These are phyloP conservation scores for Egretta garzetta DNA, from an alignment of 2,113 vertebrate species.

Conservation along the genomic window DNA sequence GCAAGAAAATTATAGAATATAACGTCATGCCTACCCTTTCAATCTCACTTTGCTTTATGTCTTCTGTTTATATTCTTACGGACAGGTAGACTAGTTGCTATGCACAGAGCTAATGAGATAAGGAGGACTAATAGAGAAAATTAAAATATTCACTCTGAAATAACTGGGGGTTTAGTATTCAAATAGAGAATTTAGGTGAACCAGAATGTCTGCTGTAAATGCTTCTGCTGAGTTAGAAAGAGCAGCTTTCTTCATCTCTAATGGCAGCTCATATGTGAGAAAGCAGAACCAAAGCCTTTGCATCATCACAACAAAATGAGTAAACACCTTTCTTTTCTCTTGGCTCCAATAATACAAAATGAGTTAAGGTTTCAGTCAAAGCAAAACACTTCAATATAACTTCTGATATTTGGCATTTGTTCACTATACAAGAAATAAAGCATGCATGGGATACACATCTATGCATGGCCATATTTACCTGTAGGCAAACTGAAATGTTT, in stretches of 20 bases:
- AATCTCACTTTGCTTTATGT: background rate
- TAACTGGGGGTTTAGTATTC: background rate
- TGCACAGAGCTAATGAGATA: background rate
- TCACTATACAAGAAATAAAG: background rate
- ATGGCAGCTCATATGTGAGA: background rate
- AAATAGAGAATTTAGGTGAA: background rate
- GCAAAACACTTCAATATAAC: background rate
- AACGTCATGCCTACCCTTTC: background rate
- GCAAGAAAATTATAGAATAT: background rate
- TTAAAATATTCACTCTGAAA: background rate
- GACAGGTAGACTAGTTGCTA: background rate
- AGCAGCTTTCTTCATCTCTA: background rate
- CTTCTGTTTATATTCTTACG: background rate
- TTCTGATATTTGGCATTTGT: background rate
- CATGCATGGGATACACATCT: rapidly evolving
- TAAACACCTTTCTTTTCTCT: background rate
- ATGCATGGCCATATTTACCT: background rate
- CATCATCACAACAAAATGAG: background rate
- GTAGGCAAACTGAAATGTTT: background rate
- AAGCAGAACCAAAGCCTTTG: background rate
- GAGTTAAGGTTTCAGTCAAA: background rate
- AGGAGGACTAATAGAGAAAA: background rate
- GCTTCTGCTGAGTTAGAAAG: background rate
- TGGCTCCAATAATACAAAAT: background rate
- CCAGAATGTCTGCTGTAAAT: background rate